Evolutionary conservation across 2,113 vertebrate genomes (phyloP).

Genomic region (Tachysurus fulvidraco): DNA sequence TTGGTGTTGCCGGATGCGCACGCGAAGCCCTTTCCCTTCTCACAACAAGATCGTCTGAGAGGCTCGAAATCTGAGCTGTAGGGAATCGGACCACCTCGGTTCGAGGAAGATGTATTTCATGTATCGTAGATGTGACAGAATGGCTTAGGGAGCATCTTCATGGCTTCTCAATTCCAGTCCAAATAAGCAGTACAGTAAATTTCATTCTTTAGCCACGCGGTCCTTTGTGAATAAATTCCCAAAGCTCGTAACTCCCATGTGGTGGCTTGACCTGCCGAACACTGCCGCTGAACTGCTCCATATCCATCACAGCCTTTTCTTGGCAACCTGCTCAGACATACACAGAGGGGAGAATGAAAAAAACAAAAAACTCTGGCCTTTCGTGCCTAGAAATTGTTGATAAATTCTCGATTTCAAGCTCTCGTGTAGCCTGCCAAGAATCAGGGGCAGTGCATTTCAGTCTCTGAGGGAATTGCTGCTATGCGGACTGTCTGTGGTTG

Average conservation of each 20-base stretch:
- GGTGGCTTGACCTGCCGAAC: slow-evolving; percentile 50
- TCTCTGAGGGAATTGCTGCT: slow-evolving; percentile 48
- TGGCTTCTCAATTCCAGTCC: neutral
- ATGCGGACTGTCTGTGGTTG: slow-evolving; percentile 36
- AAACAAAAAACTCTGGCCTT: slow-evolving; percentile 44
- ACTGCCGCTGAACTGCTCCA: slow-evolving; percentile 53
- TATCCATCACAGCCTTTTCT: slow-evolving; percentile 60
- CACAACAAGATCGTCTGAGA: slow-evolving; percentile 39
- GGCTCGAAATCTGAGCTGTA: slow-evolving; percentile 39
- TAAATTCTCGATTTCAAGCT: slow-evolving; percentile 58
- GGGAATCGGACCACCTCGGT: slow-evolving; percentile 51
- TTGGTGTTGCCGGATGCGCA: slow-evolving; percentile 36
- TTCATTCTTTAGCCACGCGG: neutral
- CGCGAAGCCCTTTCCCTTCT: slow-evolving; percentile 32
- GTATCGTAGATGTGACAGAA: slow-evolving; percentile 32
- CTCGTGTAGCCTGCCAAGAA: slow-evolving; percentile 55
- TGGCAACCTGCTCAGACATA: slow-evolving; percentile 55
- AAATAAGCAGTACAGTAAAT: slow-evolving; percentile 6
- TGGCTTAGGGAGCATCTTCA: neutral
- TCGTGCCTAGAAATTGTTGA: slow-evolving; percentile 55
- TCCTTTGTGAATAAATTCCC: neutral
- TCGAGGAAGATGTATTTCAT: slow-evolving; percentile 40
- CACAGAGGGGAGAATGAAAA: neutral
- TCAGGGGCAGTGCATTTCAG: slow-evolving; percentile 53
- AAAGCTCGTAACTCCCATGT: slow-evolving; percentile 56